phyloP scores from a whole-genome alignment of 1,140 invertebrate species.

The Bombus terrestris region DNA sequence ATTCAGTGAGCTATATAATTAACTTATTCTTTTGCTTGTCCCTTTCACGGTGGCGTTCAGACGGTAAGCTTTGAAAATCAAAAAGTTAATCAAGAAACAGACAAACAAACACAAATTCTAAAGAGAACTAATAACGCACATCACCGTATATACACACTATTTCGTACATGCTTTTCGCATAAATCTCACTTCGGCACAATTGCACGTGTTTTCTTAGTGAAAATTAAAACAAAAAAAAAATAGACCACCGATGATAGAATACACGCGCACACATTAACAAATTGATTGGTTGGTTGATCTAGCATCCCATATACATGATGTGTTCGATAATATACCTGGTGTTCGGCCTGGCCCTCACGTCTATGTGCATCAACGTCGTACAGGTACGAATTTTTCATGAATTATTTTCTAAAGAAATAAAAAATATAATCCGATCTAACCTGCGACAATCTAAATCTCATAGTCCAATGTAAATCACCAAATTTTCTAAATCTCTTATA shows the following conservation, averaged over 20 bases:
- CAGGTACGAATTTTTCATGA: conserved; percentile 86
- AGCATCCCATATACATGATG: conserved; percentile 96
- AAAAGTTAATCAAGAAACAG: conserved; percentile 34
- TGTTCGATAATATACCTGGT: conserved; percentile 95
- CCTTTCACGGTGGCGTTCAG: conserved; percentile 79
- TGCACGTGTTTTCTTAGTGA: conserved; percentile 52
- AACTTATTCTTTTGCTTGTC: conserved; percentile 61
- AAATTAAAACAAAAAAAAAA: conserved; percentile 18
- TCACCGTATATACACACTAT: conserved; percentile 48
- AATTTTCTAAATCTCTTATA: too few species aligned
- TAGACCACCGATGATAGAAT: background rate
- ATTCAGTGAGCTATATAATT: conserved; percentile 32
- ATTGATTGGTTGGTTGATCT: conserved; percentile 71
- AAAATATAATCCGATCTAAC: too few species aligned
- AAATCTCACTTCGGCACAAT: conserved; percentile 50
- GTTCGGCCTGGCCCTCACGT: conserved; percentile 96
- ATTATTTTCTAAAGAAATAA: background rate
- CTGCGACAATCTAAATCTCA: too few species aligned
- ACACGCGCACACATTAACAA: conserved; percentile 44
- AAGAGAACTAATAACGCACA: conserved; percentile 19
- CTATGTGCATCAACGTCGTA: conserved; percentile 98
- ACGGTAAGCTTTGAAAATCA: conserved; percentile 75
- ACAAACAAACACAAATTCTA: background rate
- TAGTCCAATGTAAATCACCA: too few species aligned
- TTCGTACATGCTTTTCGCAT: conserved; percentile 53